A percentile compares a stretch with the other conserved stretches of the same genome.
Conservation (phyloP, 1,140 invertebrate species). For the Caenorhabditis brenneri region DNA sequence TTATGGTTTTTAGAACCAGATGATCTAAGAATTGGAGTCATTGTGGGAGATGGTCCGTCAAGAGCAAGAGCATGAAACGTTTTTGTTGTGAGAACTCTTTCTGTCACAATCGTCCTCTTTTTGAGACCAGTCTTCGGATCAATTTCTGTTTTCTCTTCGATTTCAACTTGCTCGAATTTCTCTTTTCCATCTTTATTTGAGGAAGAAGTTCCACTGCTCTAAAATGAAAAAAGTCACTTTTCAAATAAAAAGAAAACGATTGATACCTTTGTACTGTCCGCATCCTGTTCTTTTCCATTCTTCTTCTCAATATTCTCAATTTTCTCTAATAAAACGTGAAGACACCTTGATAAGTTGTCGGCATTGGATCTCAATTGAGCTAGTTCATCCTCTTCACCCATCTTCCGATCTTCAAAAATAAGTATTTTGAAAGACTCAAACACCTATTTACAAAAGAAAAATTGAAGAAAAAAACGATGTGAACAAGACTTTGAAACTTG, state of each 20-base stretch:
- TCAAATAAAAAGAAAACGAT: not conserved
- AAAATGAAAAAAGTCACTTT: not conserved
- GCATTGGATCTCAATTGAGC: constrained; percentile 64
- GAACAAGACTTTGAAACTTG: not conserved
- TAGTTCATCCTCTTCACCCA: constrained; percentile 53
- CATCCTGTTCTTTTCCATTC: constrained; percentile 41
- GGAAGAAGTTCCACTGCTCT: constrained; percentile 9
- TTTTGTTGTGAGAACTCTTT: constrained; percentile 59
- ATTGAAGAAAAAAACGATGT: not conserved
- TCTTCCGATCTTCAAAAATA: not conserved
- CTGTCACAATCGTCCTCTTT: constrained; percentile 65
- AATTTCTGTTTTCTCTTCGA: constrained; percentile 52
- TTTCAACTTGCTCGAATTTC: constrained; percentile 46
- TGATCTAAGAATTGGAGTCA: constrained; percentile 7
- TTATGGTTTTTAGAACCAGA: constrained; percentile 6
- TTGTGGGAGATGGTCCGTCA: not conserved
- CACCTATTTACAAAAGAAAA: not conserved
- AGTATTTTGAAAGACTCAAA: not conserved
- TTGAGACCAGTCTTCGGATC: constrained; percentile 63
- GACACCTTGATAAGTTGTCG: constrained; percentile 62
- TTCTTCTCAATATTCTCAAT: constrained; percentile 66
- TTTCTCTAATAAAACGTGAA: constrained; percentile 60
- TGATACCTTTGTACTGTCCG: not conserved
- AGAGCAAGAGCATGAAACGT: constrained; percentile 54
- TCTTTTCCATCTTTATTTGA: constrained; percentile 33